Evolutionary conservation across 2,888 invertebrate species (phyloP).

Genomic region (Lissocephala sabroskyi): DNA sequence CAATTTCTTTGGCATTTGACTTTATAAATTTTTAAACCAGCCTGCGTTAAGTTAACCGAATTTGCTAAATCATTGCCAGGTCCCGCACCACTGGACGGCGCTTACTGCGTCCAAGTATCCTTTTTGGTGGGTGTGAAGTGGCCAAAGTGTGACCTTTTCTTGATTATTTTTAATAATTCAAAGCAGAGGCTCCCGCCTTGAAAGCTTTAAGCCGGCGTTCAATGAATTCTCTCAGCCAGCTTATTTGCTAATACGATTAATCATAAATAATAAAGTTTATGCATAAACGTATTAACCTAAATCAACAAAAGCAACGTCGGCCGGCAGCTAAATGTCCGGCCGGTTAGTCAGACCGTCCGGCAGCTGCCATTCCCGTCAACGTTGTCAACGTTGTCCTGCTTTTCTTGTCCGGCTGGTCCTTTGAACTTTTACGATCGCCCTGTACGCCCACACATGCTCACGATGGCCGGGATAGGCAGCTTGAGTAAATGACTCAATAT

Average conservation of each 20-base stretch:
- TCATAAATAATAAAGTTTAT: conserved; percentile 58
- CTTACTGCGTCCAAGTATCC: no score
- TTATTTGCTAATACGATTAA: conserved; percentile 49
- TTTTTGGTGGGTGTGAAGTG: no score
- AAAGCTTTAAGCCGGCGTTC: not conserved
- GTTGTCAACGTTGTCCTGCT: not conserved
- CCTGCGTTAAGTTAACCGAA: conserved; percentile 2
- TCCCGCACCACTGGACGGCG: not conserved
- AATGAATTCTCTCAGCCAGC: conserved; percentile 8
- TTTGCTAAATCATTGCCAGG: no score
- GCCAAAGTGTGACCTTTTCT: no score
- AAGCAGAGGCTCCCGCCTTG: conserved; percentile 13
- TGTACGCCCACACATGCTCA: not conserved
- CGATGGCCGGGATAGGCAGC: conserved; percentile 19
- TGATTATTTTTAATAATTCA: conserved; percentile 49
- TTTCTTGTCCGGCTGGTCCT: conserved; percentile 2
- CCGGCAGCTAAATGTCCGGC: conserved; percentile 11
- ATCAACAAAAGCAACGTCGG: conserved; percentile 34
- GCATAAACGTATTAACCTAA: conserved; percentile 57
- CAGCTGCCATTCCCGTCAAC: not conserved
- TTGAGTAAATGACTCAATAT: conserved; percentile 59
- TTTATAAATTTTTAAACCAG: conserved; percentile 50
- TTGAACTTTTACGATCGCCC: not conserved
- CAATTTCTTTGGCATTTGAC: conserved; percentile 56
- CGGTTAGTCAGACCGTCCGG: no score